These are phyloP conservation scores for Lymantria monacha DNA, from an alignment of 2,888 invertebrate genomes.

Conservation along the genomic window DNA sequence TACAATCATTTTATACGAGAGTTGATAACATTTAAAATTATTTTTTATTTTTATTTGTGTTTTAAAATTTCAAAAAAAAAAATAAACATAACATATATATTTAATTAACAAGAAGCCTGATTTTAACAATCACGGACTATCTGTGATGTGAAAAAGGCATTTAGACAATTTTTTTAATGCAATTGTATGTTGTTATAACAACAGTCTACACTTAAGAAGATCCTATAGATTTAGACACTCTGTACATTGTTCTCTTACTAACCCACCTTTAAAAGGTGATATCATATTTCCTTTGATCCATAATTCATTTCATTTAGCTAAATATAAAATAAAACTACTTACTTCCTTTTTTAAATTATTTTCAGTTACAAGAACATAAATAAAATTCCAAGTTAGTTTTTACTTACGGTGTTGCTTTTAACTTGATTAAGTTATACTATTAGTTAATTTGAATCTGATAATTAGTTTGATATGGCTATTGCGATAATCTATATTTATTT, in stretches of 20 bases:
- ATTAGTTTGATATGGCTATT: slow-evolving; percentile 24
- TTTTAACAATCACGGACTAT: too few relatives aligned
- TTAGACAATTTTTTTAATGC: too few relatives aligned
- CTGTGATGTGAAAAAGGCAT: too few relatives aligned
- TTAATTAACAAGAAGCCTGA: too few relatives aligned
- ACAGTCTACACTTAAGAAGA: too few relatives aligned
- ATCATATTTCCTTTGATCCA: slow-evolving; percentile 25
- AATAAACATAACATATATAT: too few relatives aligned
- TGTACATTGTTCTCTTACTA: slow-evolving; percentile 14
- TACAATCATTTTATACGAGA: background rate
- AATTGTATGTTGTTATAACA: too few relatives aligned
- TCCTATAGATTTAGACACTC: too few relatives aligned
- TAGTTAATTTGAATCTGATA: slow-evolving; percentile 35
- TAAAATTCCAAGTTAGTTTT: slow-evolving; percentile 26
- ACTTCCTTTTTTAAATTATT: slow-evolving; percentile 5
- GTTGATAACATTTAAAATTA: background rate
- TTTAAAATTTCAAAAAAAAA: too few relatives aligned
- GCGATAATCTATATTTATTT: slow-evolving; percentile 38
- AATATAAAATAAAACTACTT: background rate
- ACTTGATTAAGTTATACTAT: slow-evolving; percentile 35
- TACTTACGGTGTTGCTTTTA: slow-evolving; percentile 31
- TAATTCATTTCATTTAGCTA: slow-evolving; percentile 25
- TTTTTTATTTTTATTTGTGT: background rate
- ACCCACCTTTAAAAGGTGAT: slow-evolving; percentile 27
- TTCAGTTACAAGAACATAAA: slow-evolving; percentile 15